phyloP scores from a whole-genome alignment of 2,797 vertebrate species.

The Acrocephalus scirpaceus region DNA sequence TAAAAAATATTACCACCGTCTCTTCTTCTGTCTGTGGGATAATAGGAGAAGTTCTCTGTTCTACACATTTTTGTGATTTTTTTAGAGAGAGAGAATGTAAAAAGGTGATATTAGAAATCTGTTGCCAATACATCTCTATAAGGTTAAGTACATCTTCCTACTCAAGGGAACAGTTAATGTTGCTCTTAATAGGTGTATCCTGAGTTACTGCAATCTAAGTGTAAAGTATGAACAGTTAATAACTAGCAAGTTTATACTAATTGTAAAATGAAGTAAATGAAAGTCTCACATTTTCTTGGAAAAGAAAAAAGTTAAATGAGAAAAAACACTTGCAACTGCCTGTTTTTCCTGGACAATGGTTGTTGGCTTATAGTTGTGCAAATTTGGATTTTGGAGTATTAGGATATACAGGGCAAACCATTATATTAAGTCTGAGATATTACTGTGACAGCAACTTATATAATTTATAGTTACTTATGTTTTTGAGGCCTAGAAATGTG shows the following conservation, averaged over 20 bases:
- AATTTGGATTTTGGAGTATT: neutral
- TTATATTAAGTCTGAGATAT: neutral
- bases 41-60: neutral
- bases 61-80: neutral
- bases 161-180: neutral
- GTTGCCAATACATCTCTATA: neutral
- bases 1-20: neutral
- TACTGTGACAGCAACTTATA: neutral
- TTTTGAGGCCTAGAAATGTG: neutral
- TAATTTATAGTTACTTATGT: neutral
- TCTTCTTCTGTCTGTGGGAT: neutral
- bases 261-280: neutral
- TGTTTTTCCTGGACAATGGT: neutral
- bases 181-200: neutral
- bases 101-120: neutral
- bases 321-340: neutral
- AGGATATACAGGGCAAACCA: neutral
- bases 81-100: neutral
- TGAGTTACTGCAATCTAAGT: neutral
- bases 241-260: neutral
- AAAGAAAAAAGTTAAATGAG: neutral
- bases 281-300: neutral
- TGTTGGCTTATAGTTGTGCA: neutral
- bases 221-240: neutral
- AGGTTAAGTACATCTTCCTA: neutral